Conservation (phyloP, 2,888 invertebrate species). For the Acanthococcus lagerstroemiae region DNA sequence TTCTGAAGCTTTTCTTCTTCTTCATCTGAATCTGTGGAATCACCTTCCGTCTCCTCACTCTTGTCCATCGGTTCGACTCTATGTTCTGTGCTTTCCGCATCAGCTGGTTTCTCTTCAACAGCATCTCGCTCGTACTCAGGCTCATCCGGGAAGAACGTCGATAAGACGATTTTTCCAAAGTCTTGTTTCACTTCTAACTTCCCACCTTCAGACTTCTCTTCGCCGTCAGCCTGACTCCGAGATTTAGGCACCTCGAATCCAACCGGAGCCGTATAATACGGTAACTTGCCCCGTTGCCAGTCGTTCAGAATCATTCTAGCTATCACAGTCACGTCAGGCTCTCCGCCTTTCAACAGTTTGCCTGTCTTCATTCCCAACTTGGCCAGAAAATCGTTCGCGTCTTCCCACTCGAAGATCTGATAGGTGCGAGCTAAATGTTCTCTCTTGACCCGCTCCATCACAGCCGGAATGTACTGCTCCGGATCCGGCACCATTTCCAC, state of each 20-base stretch:
- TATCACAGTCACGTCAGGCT: constrained; percentile 79
- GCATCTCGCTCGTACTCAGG: constrained; percentile 10
- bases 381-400: constrained; percentile 79
- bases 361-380: constrained; percentile 78
- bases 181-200: constrained; percentile 55
- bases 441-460: constrained; percentile 74
- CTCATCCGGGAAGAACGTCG: constrained; percentile 54
- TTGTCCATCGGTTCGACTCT: constrained; percentile 33
- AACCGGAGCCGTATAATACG: constrained; percentile 83
- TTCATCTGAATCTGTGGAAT: constrained; percentile 54
- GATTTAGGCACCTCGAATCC: constrained; percentile 59
- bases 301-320: constrained; percentile 95
- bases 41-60: constrained; percentile 38
- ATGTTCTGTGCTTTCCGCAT: too few species aligned
- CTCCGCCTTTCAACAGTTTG: constrained; percentile 90
- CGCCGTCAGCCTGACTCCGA: not conserved
- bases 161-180: constrained; percentile 68
- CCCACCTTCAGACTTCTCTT: constrained; percentile 28
- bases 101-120: constrained; percentile 27
- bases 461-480: constrained; percentile 83
- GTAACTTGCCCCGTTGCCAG: constrained; percentile 95
- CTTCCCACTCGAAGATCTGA: constrained; percentile 70
- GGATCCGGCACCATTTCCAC: constrained; percentile 89
- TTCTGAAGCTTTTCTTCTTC: constrained; percentile 45
- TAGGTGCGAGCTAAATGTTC: constrained; percentile 89